These are phyloP conservation scores for Erebia palarica DNA, from an alignment of 2,888 invertebrate genomes.

Conservation along the genomic window DNA sequence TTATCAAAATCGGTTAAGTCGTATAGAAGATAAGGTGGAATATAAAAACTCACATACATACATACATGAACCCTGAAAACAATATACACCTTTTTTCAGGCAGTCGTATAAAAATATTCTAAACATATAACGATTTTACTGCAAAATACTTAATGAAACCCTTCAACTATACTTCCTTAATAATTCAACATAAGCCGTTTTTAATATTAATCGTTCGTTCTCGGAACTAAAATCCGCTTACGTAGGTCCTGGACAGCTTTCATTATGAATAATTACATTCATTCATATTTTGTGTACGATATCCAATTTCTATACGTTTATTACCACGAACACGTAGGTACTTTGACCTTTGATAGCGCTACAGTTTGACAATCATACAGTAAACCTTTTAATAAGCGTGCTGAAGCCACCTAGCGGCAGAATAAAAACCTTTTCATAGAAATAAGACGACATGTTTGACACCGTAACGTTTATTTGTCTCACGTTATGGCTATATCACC, in stretches of 20 bases:
- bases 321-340: constrained; percentile 13
- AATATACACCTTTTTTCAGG: too few relatives aligned
- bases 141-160: neutral
- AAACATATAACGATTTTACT: neutral
- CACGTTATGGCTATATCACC: too few relatives aligned
- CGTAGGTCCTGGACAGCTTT: neutral
- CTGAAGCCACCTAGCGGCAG: too few relatives aligned
- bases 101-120: neutral
- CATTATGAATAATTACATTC: constrained; percentile 34
- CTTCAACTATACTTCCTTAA: neutral
- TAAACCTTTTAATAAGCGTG: too few relatives aligned
- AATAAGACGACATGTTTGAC: too few relatives aligned
- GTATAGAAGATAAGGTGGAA: too few relatives aligned
- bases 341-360: constrained; percentile 23
- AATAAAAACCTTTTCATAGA: too few relatives aligned
- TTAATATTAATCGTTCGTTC: neutral
- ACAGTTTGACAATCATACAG: neutral
- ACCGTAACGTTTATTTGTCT: too few relatives aligned
- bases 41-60: too few relatives aligned
- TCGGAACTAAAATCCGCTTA: constrained; percentile 1
- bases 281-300: constrained; percentile 27
- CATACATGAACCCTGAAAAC: too few relatives aligned
- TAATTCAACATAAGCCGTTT: neutral
- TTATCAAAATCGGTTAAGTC: too few relatives aligned
- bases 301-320: constrained; percentile 13